Percentiles rank a stretch among this genome's conserved stretches.
Evolutionary conservation across 2,113 vertebrate species (phyloP).

Genomic region (Phainopepla nitens): DNA sequence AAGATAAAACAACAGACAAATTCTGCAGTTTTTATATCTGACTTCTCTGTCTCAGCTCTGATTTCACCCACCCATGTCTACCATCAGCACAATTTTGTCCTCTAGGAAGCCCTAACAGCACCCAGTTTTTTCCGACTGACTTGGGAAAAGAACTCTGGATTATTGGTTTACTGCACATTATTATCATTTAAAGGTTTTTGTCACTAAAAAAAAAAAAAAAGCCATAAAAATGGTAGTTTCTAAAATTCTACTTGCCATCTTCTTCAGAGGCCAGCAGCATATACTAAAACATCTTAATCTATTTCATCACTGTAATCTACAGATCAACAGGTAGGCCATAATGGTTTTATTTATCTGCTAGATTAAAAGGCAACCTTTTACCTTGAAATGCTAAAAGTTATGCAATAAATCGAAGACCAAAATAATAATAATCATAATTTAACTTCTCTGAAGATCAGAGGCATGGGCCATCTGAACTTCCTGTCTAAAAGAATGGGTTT

Average conservation of each 20-base stretch:
- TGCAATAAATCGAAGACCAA: background rate
- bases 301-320: background rate
- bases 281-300: background rate
- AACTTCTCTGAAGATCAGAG: background rate
- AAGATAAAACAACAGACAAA: slow-evolving; percentile 25
- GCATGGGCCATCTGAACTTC: background rate
- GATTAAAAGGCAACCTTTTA: background rate
- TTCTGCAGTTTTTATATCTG: background rate
- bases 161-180: background rate
- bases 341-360: background rate
- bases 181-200: background rate
- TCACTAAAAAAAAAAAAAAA: background rate
- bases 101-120: background rate
- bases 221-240: background rate
- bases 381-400: background rate
- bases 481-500: background rate
- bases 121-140: background rate
- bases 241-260: background rate
- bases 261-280: background rate
- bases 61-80: background rate
- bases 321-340: background rate
- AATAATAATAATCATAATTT: background rate
- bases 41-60: background rate
- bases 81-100: background rate
- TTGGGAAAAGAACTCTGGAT: background rate